Conservation (phyloP, 2,888 invertebrate genomes). For the Tuberolachnus salignus region DNA sequence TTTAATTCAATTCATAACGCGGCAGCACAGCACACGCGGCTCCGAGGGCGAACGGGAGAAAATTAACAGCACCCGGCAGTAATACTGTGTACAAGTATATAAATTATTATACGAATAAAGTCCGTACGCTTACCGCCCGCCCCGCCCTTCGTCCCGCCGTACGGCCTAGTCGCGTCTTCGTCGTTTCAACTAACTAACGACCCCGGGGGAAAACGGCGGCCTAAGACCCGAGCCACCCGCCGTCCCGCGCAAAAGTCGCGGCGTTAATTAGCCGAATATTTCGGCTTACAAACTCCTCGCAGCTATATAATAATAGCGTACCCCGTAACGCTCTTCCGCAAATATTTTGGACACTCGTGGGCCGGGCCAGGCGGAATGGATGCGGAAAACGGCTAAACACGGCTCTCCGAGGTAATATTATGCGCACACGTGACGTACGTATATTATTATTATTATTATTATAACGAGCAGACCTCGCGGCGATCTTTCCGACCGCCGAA, state of each 20-base stretch:
- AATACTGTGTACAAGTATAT: no score
- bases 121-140: not conserved
- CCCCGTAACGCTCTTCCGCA: not conserved
- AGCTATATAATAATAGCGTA: no score
- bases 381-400: no score
- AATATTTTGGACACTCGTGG: no score
- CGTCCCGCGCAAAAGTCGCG: not conserved
- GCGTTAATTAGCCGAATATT: constrained; percentile 53
- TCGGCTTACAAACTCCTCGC: constrained; percentile 32
- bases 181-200: constrained; percentile 9
- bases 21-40: not conserved
- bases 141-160: no score
- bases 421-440: not conserved
- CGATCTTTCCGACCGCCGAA: not conserved
- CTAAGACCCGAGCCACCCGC: not conserved
- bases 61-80: constrained; percentile 25
- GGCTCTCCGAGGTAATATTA: no score
- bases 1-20: constrained; percentile 26
- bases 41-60: not conserved
- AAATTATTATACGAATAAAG: not conserved
- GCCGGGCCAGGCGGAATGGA: no score
- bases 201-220: not conserved
- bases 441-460: no score
- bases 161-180: no score
- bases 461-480: no score